These are phyloP conservation scores for Zygaena filipendulae DNA, from an alignment of 2,888 invertebrate genomes.

Conservation along the genomic window DNA sequence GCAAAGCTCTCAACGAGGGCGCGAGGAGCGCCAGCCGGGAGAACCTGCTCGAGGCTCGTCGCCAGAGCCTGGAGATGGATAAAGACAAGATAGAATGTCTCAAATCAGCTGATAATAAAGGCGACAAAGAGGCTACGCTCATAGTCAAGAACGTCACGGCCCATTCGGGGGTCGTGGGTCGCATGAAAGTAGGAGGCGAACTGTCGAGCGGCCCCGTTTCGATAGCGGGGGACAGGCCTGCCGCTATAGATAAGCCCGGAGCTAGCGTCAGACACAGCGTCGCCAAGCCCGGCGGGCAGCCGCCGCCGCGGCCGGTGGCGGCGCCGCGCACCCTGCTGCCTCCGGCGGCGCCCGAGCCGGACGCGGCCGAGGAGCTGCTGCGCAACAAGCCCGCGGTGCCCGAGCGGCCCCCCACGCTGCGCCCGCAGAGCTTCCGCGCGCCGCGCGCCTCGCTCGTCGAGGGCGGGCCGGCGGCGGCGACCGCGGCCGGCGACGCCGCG, in stretches of 20 bases:
- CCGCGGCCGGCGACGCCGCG: slow-evolving; percentile 31
- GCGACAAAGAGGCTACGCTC: slow-evolving; percentile 32
- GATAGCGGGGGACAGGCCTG: slow-evolving; percentile 27
- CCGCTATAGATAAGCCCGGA: slow-evolving; percentile 23
- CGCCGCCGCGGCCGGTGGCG: slow-evolving; percentile 57
- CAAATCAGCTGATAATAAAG: slow-evolving; percentile 22
- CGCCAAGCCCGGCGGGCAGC: slow-evolving; percentile 62
- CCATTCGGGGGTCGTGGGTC: slow-evolving; percentile 48
- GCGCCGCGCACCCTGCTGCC: slow-evolving; percentile 52
- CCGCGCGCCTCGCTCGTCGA: slow-evolving; percentile 37
- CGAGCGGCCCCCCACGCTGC: slow-evolving; percentile 78
- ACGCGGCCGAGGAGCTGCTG: slow-evolving; percentile 55
- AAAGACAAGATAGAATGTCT: slow-evolving; percentile 48
- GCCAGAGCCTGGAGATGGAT: slow-evolving; percentile 67
- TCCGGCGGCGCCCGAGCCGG: slow-evolving; percentile 22
- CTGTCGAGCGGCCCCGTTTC: slow-evolving; percentile 41
- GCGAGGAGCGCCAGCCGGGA: slow-evolving; percentile 47
- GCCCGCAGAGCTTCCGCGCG: slow-evolving; percentile 66
- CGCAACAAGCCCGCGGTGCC: slow-evolving; percentile 83
- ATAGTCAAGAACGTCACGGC: slow-evolving; percentile 49
- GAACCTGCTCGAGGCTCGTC: slow-evolving; percentile 47
- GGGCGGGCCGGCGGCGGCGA: slow-evolving; percentile 22
- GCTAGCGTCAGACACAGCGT: slow-evolving; percentile 24
- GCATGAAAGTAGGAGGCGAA: slow-evolving; percentile 49
- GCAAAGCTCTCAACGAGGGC: slow-evolving; percentile 54